Conservation (phyloP, 2,797 vertebrate genomes). For the Acrossocheilus fasciatus region DNA sequence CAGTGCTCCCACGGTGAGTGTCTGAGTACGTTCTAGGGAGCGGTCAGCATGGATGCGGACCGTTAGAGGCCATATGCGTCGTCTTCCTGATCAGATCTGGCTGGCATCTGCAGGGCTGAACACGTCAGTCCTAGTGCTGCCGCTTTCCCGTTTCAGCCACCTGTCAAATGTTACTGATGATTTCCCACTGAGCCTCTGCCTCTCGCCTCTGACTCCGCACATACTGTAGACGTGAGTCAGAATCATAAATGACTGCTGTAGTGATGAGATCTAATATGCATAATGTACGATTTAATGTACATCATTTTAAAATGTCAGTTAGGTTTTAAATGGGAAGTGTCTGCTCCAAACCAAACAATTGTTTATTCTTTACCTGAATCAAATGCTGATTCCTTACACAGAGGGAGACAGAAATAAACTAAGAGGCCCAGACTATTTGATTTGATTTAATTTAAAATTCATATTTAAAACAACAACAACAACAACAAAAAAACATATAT, state of each 20-base stretch:
- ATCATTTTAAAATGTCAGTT: constrained; percentile 36
- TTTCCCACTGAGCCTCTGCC: background rate
- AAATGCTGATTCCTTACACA: background rate
- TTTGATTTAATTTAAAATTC: no score
- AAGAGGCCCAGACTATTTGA: background rate
- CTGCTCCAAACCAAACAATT: constrained; percentile 13
- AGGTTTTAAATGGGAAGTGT: constrained; percentile 22
- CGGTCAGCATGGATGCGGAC: constrained; percentile 4
- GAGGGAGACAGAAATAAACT: background rate
- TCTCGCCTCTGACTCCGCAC: constrained; percentile 7
- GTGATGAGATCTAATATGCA: constrained; percentile 33
- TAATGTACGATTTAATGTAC: constrained; percentile 19
- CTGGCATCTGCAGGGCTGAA: constrained; percentile 13
- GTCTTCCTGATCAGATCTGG: constrained; percentile 30
- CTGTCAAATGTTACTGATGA: constrained; percentile 27
- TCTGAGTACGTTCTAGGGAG: constrained; percentile 1
- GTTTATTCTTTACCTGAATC: background rate
- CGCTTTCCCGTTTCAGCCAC: constrained; percentile 34
- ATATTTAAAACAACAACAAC: no score
- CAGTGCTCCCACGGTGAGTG: constrained; percentile 14
- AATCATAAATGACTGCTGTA: constrained; percentile 37
- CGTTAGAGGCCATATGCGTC: constrained; percentile 27
- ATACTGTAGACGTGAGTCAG: constrained; percentile 21
- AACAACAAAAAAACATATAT: no score
- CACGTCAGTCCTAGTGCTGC: constrained; percentile 15